Base-by-base conservation (phyloP, 53 echinoderm and acorn worm genomes). In the Holothuria scabra region DNA sequence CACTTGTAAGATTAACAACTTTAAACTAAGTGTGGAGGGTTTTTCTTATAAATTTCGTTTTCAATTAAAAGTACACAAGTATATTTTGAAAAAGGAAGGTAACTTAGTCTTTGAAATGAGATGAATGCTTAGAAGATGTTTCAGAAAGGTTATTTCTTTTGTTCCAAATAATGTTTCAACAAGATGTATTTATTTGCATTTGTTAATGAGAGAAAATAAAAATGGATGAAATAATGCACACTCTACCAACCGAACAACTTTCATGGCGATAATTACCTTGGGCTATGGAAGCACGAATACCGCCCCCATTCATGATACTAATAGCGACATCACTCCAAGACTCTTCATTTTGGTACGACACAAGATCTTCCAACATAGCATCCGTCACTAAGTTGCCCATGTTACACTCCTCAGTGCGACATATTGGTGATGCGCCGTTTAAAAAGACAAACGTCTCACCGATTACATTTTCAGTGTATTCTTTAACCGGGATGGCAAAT, bases 361-460 rank as follows among this genome's bases (percentile, higher is more conserved):
- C 83, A 16, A 56, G 31, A 28, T 66, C 64, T 33, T 41, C 52
- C 60, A 30, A 65, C 68, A 81, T 80, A 67, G 87, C 87, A 67
- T 87, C 87, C 18, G 87, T 67, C 25, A 87, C 79, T 14, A 87
- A 12, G 67, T 87, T 82, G 21, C 87, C 87, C 59, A 87, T 83
- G 57, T 56, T 87, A 16, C 87, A 87, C 35, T 82, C 87, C 9
- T n/a, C 18, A 9, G 79, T 20, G 20, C 87, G 66, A 57, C 87
- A 87, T 2, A 25, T 68, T 4, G n/a, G 46, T 22, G 44, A 66
- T 20, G 21, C 59, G 12, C 87, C 87, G 8, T 87, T 69, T 21
- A 87, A 68, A 23, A 80, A 68, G 55, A 87, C 87, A 34, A 58
- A 62, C 12, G 87, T 82, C 24, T 65, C 41, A 1, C 87, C 87